Percentiles rank a stretch among this genome's conserved stretches.
phyloP scores from a whole-genome alignment of 1,140 invertebrate species.

The Drosophila miranda region DNA sequence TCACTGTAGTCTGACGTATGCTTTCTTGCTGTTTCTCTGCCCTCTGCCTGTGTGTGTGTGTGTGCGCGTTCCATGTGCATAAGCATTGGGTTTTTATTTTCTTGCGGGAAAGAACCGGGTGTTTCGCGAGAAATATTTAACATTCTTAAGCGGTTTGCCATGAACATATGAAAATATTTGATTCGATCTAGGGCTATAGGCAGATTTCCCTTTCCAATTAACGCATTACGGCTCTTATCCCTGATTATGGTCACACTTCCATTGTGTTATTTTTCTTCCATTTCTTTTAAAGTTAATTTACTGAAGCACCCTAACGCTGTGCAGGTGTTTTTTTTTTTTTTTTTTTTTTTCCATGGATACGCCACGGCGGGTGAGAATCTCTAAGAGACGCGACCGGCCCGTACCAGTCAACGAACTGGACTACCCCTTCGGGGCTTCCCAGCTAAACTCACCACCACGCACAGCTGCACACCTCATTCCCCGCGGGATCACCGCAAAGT shows the following conservation, averaged over 20 bases:
- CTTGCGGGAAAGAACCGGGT: constrained; percentile 38
- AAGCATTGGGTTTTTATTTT: constrained; percentile 41
- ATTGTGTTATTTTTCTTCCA: constrained; percentile 21
- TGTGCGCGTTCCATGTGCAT: too few relatives aligned
- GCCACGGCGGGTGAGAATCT: too few relatives aligned
- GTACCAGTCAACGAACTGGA: too few relatives aligned
- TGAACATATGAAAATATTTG: too few relatives aligned
- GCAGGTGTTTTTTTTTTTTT: too few relatives aligned
- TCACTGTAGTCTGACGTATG: constrained; percentile 73
- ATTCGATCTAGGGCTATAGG: too few relatives aligned
- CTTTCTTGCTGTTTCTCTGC: constrained; percentile 44
- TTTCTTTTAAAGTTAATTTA: constrained; percentile 35
- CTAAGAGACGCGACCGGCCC: too few relatives aligned
- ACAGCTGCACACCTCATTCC: too few relatives aligned
- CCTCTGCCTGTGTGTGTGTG: constrained; percentile 9
- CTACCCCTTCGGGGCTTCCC: too few relatives aligned
- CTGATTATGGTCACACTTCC: constrained; percentile 25
- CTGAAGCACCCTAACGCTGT: constrained; percentile 58
- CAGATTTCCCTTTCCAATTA: constrained; percentile 16
- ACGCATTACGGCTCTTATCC: constrained; percentile 4
- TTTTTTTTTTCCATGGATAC: too few relatives aligned
- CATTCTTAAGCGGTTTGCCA: not conserved
- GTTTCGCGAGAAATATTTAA: constrained; percentile 6
- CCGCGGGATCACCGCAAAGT: too few relatives aligned
- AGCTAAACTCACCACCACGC: too few relatives aligned